A percentile compares a stretch with the other conserved stretches of the same genome.
Evolutionary conservation across 2,113 vertebrate genomes (phyloP).

Genomic region (Pelmatolapia mariae): DNA sequence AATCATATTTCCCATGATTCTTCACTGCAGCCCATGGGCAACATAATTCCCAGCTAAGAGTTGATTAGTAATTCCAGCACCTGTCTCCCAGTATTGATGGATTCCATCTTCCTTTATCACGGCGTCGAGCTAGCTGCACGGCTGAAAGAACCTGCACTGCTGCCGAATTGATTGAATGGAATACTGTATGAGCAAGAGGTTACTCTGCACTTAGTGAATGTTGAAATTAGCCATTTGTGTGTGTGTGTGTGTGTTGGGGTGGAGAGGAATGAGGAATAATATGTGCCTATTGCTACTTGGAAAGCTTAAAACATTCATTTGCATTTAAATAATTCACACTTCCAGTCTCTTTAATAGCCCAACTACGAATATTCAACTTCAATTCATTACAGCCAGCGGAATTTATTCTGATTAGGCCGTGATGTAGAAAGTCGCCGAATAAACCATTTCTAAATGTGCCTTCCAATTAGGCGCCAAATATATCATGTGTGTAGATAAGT

Average conservation of each 20-base stretch:
- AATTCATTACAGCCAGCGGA: slow-evolving; percentile 47
- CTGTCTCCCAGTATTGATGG: slow-evolving; percentile 57
- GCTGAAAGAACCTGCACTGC: slow-evolving; percentile 24
- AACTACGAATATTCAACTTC: slow-evolving; percentile 53
- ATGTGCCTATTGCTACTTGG: slow-evolving; percentile 53
- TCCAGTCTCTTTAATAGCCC: slow-evolving; percentile 58
- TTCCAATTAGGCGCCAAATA: slow-evolving; percentile 67
- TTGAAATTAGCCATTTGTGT: slow-evolving; percentile 29
- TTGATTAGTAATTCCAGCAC: slow-evolving; percentile 51
- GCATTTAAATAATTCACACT: slow-evolving; percentile 69
- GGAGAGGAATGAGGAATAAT: slow-evolving; percentile 33
- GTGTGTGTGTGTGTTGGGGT: background rate
- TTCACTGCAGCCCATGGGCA: background rate
- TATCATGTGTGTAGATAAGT: slow-evolving; percentile 67
- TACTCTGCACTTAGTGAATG: slow-evolving; percentile 20
- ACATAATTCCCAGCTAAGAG: slow-evolving; percentile 31
- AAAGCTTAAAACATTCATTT: slow-evolving; percentile 69
- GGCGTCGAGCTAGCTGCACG: slow-evolving; percentile 11
- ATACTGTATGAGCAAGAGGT: slow-evolving; percentile 39
- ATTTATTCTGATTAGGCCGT: slow-evolving; percentile 48
- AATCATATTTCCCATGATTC: slow-evolving; percentile 21
- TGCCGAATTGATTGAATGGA: slow-evolving; percentile 52
- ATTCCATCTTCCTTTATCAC: slow-evolving; percentile 40
- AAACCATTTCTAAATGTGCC: slow-evolving; percentile 59
- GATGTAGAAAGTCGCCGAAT: slow-evolving; percentile 42